Conservation (phyloP, 37 sponge, comb jelly and placozoan genomes). For the Hexactinellida sp. region DNA sequence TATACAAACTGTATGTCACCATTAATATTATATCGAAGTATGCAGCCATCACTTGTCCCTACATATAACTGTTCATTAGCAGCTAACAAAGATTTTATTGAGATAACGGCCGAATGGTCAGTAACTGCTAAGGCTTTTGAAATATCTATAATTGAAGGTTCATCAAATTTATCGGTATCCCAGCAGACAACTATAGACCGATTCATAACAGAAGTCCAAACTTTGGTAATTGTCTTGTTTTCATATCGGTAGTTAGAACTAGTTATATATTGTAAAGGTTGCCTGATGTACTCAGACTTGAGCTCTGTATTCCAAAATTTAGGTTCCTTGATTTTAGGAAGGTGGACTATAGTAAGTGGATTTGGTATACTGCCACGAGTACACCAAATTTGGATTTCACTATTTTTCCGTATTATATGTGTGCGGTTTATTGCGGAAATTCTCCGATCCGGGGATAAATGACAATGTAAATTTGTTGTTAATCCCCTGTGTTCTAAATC, state of each 20-base stretch:
- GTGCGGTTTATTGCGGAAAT: neutral
- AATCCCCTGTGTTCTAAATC: neutral
- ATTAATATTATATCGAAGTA: neutral
- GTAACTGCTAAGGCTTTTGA: neutral
- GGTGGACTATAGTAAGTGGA: constrained; percentile 7
- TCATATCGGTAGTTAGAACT: neutral
- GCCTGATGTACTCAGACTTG: neutral
- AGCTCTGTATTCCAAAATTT: neutral
- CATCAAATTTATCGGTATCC: neutral
- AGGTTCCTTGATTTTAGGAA: neutral
- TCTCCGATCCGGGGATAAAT: neutral
- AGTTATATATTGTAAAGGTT: neutral
- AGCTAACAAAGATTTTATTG: neutral
- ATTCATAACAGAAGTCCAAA: constrained; percentile 7
- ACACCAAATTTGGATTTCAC: neutral
- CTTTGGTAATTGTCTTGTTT: neutral
- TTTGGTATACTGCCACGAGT: neutral
- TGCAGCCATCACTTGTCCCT: neutral
- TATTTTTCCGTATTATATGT: neutral
- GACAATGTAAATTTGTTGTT: neutral
- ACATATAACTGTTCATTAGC: neutral
- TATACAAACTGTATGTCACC: neutral
- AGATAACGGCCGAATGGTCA: neutral
- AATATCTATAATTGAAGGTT: neutral
- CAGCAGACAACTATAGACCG: neutral